phyloP scores from a whole-genome alignment of 2,888 invertebrate species.

The Imbricaverruca yamaguchii region DNA sequence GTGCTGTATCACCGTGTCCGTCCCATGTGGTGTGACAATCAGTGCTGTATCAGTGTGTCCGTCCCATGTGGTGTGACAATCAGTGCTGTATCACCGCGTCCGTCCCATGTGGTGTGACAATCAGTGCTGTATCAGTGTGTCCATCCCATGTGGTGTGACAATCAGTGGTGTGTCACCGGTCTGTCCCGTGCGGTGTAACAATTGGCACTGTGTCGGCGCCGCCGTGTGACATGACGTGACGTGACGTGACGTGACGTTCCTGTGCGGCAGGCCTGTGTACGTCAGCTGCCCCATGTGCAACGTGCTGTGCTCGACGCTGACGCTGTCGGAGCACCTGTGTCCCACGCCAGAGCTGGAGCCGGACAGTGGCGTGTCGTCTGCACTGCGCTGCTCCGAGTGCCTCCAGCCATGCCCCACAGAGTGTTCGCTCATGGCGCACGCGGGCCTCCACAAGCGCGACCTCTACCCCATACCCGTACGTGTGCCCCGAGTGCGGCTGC shows the following conservation, averaged over 20 bases:
- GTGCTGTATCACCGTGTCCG: not conserved
- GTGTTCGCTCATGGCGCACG: slow-evolving; percentile 15
- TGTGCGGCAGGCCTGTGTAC: not conserved
- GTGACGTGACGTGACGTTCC: too few species aligned
- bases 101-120: not conserved
- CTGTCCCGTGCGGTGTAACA: too few species aligned
- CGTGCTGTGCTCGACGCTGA: not conserved
- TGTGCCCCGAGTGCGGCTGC: slow-evolving; percentile 16
- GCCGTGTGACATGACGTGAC: not conserved
- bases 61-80: not conserved
- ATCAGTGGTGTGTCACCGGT: too few species aligned
- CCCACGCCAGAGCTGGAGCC: not conserved
- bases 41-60: too few species aligned
- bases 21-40: not conserved
- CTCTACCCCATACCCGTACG: slow-evolving; percentile 21
- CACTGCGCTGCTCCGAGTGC: slow-evolving; percentile 12
- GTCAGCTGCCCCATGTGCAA: slow-evolving; percentile 22
- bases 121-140: too few species aligned
- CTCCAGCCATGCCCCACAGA: not conserved
- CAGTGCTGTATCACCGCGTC: not conserved
- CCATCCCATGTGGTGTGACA: too few species aligned
- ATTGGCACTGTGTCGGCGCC: too few species aligned
- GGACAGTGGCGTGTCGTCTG: too few species aligned
- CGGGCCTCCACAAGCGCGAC: slow-evolving; percentile 16
- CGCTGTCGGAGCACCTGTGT: slow-evolving; percentile 12